phyloP scores from a whole-genome alignment of 37 sponge, comb jelly and placozoan species.

The Tethya wilhelma region DNA sequence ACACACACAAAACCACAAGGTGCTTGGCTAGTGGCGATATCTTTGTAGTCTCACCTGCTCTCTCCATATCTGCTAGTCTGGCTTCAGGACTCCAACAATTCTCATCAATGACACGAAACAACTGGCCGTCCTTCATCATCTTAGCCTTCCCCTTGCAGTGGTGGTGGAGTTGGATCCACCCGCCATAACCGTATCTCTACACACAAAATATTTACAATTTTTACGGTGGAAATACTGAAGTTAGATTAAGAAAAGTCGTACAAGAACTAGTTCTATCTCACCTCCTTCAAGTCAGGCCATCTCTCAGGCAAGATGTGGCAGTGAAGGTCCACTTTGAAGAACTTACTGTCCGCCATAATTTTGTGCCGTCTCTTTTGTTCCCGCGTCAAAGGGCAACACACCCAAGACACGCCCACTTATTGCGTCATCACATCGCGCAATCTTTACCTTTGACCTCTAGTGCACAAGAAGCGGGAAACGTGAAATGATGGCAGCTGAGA shows the following conservation, averaged over 20 bases:
- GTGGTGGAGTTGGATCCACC: slow-evolving; percentile 93
- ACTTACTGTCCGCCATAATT: not conserved
- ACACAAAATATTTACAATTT: not conserved
- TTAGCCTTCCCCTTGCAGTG: slow-evolving; percentile 89
- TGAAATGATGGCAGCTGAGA: too few relatives aligned
- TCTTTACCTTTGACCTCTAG: too few relatives aligned
- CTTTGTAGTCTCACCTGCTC: slow-evolving; percentile 58
- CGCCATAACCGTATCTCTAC: slow-evolving; percentile 91
- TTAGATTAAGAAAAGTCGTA: too few relatives aligned
- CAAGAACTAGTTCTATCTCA: too few relatives aligned
- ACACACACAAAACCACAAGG: not conserved
- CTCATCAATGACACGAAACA: slow-evolving; percentile 86
- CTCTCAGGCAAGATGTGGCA: slow-evolving; percentile 87
- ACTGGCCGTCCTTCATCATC: slow-evolving; percentile 90
- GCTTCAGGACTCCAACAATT: slow-evolving; percentile 87
- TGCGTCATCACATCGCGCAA: too few relatives aligned
- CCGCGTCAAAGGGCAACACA: too few relatives aligned
- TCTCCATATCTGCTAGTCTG: slow-evolving; percentile 85
- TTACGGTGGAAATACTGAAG: not conserved
- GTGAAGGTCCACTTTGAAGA: slow-evolving; percentile 85
- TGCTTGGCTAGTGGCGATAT: not conserved
- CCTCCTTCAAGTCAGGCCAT: slow-evolving; percentile 95
- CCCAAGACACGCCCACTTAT: too few relatives aligned
- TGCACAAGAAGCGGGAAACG: too few relatives aligned
- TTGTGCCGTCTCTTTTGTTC: too few relatives aligned